Percentiles rank a stretch among this genome's conserved stretches.
phyloP scores from a whole-genome alignment of 2,888 invertebrate species.

The Anticlea derivata region DNA sequence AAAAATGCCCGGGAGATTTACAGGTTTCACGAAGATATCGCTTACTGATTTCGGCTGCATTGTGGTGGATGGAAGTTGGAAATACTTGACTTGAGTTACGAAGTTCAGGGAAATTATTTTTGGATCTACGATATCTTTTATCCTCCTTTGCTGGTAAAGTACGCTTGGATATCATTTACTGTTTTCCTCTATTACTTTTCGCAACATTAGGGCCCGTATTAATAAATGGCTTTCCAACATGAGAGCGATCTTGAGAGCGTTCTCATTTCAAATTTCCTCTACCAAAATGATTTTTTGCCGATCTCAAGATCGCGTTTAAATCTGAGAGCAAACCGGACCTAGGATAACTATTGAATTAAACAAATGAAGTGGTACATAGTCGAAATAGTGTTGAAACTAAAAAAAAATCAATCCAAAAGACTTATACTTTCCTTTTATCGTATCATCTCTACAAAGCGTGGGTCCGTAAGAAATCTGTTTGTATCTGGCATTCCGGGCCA shows the following conservation, averaged over 20 bases:
- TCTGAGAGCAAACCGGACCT: no score
- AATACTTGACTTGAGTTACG: slow-evolving; percentile 30
- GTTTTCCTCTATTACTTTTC: no score
- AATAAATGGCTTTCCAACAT: no score
- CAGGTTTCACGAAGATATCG: slow-evolving; percentile 75
- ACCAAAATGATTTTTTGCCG: no score
- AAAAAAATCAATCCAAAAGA: slow-evolving; percentile 25
- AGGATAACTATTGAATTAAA: no score
- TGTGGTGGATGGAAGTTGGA: slow-evolving; percentile 54
- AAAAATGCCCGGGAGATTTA: slow-evolving; percentile 82
- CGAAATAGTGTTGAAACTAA: slow-evolving; percentile 7
- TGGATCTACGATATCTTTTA: slow-evolving; percentile 12
- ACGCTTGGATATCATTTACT: no score
- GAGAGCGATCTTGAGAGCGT: no score
- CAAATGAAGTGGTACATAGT: no score
- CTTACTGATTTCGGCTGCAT: slow-evolving; percentile 71
- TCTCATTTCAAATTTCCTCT: no score
- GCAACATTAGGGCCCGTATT: no score
- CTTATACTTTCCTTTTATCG: slow-evolving; percentile 38
- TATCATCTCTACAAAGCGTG: slow-evolving; percentile 59
- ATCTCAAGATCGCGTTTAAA: no score
- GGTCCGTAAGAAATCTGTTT: slow-evolving; percentile 77
- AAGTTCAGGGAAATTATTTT: slow-evolving; percentile 16
- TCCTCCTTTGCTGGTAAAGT: not conserved
- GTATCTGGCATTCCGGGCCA: slow-evolving; percentile 80